phyloP scores from a whole-genome alignment of 1,140 invertebrate species.

The Phthorimaea operculella region DNA sequence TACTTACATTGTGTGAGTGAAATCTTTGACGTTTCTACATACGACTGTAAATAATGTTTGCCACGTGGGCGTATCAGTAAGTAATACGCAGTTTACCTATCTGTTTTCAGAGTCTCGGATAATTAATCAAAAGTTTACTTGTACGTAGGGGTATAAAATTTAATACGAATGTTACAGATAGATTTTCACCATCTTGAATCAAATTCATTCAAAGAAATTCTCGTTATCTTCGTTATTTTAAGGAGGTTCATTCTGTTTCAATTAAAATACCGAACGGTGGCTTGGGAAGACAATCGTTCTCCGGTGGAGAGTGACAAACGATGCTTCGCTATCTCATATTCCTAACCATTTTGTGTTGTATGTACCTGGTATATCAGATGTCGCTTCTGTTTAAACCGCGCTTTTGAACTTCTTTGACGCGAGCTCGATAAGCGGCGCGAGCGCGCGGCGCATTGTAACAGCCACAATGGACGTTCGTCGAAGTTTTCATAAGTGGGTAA shows the following conservation, averaged over 20 bases:
- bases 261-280: slow-evolving; percentile 44
- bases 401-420: slow-evolving; percentile 64
- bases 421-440: slow-evolving; percentile 47
- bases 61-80: too few species aligned
- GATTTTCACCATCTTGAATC: too few species aligned
- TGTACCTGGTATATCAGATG: neutral
- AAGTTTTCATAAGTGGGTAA: slow-evolving; percentile 65
- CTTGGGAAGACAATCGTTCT: slow-evolving; percentile 51
- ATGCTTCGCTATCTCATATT: slow-evolving; percentile 8
- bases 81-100: too few species aligned
- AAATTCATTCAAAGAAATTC: too few species aligned
- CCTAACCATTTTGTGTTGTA: too few species aligned
- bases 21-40: slow-evolving; percentile 18
- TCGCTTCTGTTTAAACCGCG: slow-evolving; percentile 44
- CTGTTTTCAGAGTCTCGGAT: too few species aligned
- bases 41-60: neutral
- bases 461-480: slow-evolving; percentile 51
- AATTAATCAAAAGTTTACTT: too few species aligned
- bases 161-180: too few species aligned
- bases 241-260: slow-evolving; percentile 43
- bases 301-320: slow-evolving; percentile 57
- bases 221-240: too few species aligned
- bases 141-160: too few species aligned
- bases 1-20: neutral
- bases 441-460: slow-evolving; percentile 33